Base-by-base conservation (phyloP, 2,888 invertebrate species). In the Sesia bembeciformis region DNA sequence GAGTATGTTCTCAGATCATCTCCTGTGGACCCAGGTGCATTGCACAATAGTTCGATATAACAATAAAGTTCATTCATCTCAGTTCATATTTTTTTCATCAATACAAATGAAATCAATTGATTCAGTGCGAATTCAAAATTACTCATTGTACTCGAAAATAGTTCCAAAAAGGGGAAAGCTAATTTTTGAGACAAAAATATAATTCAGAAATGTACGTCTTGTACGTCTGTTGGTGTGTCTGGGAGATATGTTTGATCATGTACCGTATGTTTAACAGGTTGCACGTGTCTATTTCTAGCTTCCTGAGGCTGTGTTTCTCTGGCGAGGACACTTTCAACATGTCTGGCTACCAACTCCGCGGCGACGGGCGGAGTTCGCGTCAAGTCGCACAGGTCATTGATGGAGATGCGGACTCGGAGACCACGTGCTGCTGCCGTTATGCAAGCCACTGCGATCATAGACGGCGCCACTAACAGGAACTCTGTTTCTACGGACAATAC, bases 391-490 rank as follows among this genome's bases (percentile, higher is more conserved):
- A 87, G 70, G 46, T 88, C 84, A 62, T 70, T 75, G 74, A 87
- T 65, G 60, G 90, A 69, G 90, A 88, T 79, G 56, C 78, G 73
- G 49, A 88, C 85, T 6, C 86, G 81, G 56, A 93, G 68, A 0
- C 94, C 94, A 5, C 92, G 90, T 5, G 93, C 91, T 1, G 94
- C 94, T 0, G 94, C 93, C 50, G 92, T 91, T 54, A 94, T 90
- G 70, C 94, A 93, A 4, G 94, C 93, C 5, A 92, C 91, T 0
- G 94, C 94, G 23, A 94, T 91, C 70, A 94, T 70, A 0, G 94
- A 94, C 40, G 94, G 93, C 6, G 93, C 91, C 55, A 93, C 93
- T 71, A 92, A 90, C 60, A 94, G 92, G 69, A 94, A 92, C 63
- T 92, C 92, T n/a, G 93, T 92, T 79, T 95, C 95, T 94, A 92